Evolutionary conservation across 2,113 vertebrate genomes (phyloP).

Genomic region (Charina bottae): DNA sequence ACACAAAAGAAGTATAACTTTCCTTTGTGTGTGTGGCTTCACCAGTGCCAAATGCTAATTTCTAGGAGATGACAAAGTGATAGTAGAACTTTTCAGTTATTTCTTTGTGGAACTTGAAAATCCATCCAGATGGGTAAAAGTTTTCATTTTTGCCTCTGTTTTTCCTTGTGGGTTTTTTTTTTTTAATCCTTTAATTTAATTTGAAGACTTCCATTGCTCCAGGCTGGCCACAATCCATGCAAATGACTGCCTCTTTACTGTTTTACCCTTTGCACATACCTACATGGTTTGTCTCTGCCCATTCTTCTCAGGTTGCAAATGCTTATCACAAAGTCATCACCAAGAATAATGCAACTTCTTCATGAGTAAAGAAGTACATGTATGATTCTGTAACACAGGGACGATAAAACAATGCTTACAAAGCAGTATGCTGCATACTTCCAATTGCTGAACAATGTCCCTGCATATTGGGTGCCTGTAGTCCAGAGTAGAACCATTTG

Average conservation of each 20-base stretch:
- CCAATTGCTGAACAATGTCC: constrained; percentile 48
- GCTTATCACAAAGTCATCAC: constrained; percentile 66
- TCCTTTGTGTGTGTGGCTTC: constrained; percentile 74
- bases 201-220: constrained; percentile 70
- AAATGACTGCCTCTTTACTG: constrained; percentile 68
- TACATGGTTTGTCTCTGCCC: constrained; percentile 54
- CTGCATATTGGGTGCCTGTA: constrained; percentile 59
- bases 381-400: constrained; percentile 37
- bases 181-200: constrained; percentile 17
- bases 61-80: constrained; percentile 50
- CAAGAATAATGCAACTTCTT: constrained; percentile 54
- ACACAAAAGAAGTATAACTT: constrained; percentile 70
- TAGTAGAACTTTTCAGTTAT: constrained; percentile 51
- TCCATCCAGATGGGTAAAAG: constrained; percentile 63
- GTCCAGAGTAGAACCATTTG: constrained; percentile 61
- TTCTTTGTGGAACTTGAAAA: constrained; percentile 60
- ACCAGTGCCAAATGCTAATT: constrained; percentile 62
- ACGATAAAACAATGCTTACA: constrained; percentile 49
- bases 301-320: constrained; percentile 72
- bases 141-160: constrained; percentile 48
- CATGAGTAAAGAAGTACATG: constrained; percentile 38
- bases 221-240: constrained; percentile 68
- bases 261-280: constrained; percentile 36
- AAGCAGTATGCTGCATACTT: constrained; percentile 26
- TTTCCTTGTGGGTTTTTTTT: constrained; percentile 17